Evolutionary conservation across 2,113 vertebrate species (phyloP), one percentile per base, ranked within the genome.

Genomic region (Silurus meridionalis): DNA sequence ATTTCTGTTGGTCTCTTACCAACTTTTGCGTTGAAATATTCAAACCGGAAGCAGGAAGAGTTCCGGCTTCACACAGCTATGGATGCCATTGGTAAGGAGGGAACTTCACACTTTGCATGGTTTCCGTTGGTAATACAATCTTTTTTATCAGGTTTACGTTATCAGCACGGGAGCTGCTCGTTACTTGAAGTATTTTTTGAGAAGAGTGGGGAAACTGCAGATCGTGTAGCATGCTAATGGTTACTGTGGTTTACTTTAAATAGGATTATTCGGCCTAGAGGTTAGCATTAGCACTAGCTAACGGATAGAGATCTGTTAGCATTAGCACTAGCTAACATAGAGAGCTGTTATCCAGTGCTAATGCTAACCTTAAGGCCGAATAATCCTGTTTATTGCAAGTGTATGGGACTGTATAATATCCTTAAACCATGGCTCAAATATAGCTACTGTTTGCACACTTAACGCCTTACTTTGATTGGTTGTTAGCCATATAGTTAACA

Each of bases 31-130:
- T 66, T 82, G 80, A 82, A 82, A 82, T 4, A 6, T 17, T 66
- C 7, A 66, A 82, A 82, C 80, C 21, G 80, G 80, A 82, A 66
- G 48, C 48, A 66, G 80, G 61, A 82, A 66, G 0, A 82, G 61
- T 66, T 82, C 13, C 48, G 23, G 6, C 13, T 66, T 66, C 46
- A 82, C 80, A 52, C 46, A 52, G 80, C 14, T 82, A 82, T 82
- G 80, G 80, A 64, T 82, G 48, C 60, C 61, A 66, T 82, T 82
- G 80, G 80, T 82, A 82, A 64, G 80, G 61, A 82, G 61, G 61
- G 80, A 82, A 82, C 21, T 64, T 52, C 61, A 66, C 61, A 52
- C 3, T 82, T 82, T 82, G 61, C 46, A 52, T 66, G 61, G 11
- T 82, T 52, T 82, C 11, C 23, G 66, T 82, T 64, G 6, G 10